Evolutionary conservation across 2,797 vertebrate genomes (phyloP).

Genomic region (Emys orbicularis): DNA sequence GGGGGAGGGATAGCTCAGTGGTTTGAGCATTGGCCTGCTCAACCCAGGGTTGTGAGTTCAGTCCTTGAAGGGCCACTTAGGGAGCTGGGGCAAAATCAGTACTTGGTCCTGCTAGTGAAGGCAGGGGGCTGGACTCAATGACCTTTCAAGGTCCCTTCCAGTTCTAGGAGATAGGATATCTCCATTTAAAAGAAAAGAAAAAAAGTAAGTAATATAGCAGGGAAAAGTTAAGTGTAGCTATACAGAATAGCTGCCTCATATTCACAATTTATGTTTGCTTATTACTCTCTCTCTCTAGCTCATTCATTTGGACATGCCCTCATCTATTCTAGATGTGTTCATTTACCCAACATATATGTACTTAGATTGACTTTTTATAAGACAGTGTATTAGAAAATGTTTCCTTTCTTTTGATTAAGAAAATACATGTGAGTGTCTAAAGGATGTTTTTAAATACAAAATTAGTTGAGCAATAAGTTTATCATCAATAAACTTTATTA

Average conservation of each 20-base stretch:
- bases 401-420: slow-evolving; percentile 10
- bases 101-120: too few relatives aligned
- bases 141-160: too few relatives aligned
- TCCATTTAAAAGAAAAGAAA: too few relatives aligned
- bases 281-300: background rate
- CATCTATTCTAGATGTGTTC: background rate
- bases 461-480: slow-evolving; percentile 36
- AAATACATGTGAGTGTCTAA: background rate
- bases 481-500: slow-evolving; percentile 32
- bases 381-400: background rate
- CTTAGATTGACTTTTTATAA: background rate
- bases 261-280: background rate
- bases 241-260: background rate
- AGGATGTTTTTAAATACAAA: slow-evolving; percentile 40
- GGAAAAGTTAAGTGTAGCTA: background rate
- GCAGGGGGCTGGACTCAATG: too few relatives aligned
- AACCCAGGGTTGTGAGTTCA: too few relatives aligned
- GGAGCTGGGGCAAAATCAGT: too few relatives aligned
- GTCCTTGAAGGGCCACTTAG: too few relatives aligned
- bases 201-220: background rate
- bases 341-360: background rate
- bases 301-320: background rate
- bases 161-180: too few relatives aligned
- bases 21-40: too few relatives aligned
- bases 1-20: too few relatives aligned